Percentiles rank a stretch among this genome's conserved stretches.
Evolutionary conservation across 2,888 invertebrate species (phyloP).

Genomic region (Hypercompe scribonia): DNA sequence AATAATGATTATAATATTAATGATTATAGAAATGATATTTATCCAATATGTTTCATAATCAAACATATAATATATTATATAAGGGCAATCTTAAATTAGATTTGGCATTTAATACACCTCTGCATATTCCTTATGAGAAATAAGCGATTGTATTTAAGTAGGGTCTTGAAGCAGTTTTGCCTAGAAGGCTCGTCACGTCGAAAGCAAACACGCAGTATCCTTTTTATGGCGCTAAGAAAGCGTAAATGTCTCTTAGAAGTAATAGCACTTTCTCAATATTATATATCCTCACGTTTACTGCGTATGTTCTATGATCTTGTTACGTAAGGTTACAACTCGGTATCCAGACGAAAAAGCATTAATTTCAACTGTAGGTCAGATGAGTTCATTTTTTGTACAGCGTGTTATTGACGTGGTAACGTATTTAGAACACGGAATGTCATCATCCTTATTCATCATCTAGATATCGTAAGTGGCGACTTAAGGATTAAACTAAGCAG

Average conservation of each 20-base stretch:
- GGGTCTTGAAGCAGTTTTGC: not conserved
- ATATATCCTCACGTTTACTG: constrained; percentile 3
- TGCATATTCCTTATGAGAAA: not conserved
- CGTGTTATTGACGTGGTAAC: too few species aligned
- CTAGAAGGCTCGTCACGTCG: not conserved
- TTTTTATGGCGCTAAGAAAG: not conserved
- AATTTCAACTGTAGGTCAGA: not conserved
- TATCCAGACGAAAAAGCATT: not conserved
- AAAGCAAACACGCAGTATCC: not conserved
- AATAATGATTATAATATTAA: too few species aligned
- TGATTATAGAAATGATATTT: too few species aligned
- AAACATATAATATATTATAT: not conserved
- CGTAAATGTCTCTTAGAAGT: not conserved
- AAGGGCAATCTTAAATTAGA: not conserved
- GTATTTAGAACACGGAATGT: too few species aligned
- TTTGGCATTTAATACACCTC: not conserved
- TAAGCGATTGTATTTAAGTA: not conserved
- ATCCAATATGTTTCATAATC: not conserved
- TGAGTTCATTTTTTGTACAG: too few species aligned
- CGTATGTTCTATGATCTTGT: not conserved
- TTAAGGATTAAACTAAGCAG: too few species aligned
- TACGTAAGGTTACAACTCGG: not conserved
- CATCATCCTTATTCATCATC: too few species aligned
- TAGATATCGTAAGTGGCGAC: too few species aligned
- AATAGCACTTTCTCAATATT: constrained; percentile 5